Conservation (phyloP, 2,797 vertebrate genomes). For the Alauda arvensis region DNA sequence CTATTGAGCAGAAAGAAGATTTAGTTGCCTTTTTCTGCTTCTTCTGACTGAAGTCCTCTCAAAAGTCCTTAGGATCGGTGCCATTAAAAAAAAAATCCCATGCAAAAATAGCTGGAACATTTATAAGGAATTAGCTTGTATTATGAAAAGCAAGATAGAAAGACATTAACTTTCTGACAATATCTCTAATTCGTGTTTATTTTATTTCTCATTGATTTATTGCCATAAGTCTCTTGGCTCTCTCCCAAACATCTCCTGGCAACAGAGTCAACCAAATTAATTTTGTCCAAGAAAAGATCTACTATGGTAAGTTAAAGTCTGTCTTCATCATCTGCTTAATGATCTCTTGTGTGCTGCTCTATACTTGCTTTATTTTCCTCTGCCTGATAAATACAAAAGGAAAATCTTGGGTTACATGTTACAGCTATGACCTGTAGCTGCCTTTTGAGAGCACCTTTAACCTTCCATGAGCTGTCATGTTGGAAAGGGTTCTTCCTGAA, state of each 20-base stretch:
- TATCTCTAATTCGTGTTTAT: constrained; percentile 66
- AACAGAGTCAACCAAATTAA: constrained; percentile 68
- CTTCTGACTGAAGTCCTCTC: neutral
- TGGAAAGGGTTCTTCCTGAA: neutral
- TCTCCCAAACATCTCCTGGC: constrained; percentile 66
- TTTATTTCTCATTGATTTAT: constrained; percentile 70
- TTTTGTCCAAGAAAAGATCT: constrained; percentile 64
- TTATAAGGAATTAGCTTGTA: neutral
- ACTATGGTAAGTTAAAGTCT: constrained; percentile 63
- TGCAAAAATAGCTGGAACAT: neutral
- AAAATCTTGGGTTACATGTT: constrained; percentile 10
- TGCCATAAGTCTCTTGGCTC: constrained; percentile 67
- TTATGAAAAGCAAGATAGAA: constrained; percentile 45
- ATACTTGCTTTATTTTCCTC: constrained; percentile 42
- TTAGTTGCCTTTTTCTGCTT: neutral
- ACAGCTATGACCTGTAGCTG: neutral
- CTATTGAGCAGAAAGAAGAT: neutral
- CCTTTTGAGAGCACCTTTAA: neutral
- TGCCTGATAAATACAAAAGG: constrained; percentile 10
- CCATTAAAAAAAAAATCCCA: neutral
- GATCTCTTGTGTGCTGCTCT: constrained; percentile 41
- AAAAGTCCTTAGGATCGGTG: neutral
- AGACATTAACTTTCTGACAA: constrained; percentile 52
- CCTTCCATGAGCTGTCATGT: neutral
- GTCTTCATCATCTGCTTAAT: constrained; percentile 62